Evolutionary conservation across 1,140 invertebrate genomes (phyloP).

Genomic region (Ephestia elutella): DNA sequence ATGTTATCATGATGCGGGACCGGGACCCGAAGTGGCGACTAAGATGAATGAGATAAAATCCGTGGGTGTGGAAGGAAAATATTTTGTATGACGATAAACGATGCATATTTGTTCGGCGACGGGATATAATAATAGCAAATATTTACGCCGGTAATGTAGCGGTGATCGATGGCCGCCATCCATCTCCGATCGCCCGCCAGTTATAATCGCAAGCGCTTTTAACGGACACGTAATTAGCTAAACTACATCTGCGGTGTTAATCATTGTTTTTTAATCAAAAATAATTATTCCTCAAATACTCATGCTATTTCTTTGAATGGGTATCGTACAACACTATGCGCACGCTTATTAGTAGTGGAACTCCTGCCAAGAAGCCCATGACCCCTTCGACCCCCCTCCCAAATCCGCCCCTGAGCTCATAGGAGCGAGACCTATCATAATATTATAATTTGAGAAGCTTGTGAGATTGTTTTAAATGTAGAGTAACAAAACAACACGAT

Average conservation of each 20-base stretch:
- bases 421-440: too few relatives aligned
- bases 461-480: too few relatives aligned
- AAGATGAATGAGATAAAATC: background rate
- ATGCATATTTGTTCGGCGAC: constrained; percentile 8
- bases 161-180: constrained; percentile 29
- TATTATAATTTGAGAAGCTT: too few relatives aligned
- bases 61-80: background rate
- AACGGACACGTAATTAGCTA: constrained; percentile 26
- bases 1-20: background rate
- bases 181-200: constrained; percentile 17
- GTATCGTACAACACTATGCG: too few relatives aligned
- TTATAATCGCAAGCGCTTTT: constrained; percentile 25
- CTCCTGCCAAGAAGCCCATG: too few relatives aligned
- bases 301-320: too few relatives aligned
- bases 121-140: constrained; percentile 13
- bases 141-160: constrained; percentile 16
- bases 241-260: constrained; percentile 16
- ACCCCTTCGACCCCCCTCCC: too few relatives aligned
- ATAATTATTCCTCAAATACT: too few relatives aligned
- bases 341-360: too few relatives aligned
- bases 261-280: background rate
- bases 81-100: background rate
- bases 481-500: too few relatives aligned
- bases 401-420: too few relatives aligned
- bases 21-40: background rate